A percentile compares a stretch with the other conserved stretches of the same genome.
Evolutionary conservation across 2,797 vertebrate species (phyloP).

Genomic region (Streptopelia turtur): DNA sequence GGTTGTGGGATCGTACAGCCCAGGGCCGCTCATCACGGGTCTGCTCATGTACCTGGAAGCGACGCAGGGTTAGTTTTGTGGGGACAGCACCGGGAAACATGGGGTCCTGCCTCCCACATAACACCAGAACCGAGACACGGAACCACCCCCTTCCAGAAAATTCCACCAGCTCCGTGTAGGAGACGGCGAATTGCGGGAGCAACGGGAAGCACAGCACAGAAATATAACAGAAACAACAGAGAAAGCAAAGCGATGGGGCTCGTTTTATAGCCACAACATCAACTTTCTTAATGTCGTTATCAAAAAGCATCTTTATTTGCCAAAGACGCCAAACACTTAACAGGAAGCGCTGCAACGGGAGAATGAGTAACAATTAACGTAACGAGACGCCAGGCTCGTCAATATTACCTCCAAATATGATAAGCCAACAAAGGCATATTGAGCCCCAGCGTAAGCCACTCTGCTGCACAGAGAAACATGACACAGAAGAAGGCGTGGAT

Average conservation of each 20-base stretch:
- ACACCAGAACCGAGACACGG: background rate
- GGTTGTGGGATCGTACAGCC: slow-evolving; percentile 97
- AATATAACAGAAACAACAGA: background rate
- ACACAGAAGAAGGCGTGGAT: slow-evolving; percentile 99
- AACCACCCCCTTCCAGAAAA: rapidly evolving
- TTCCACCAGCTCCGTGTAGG: background rate
- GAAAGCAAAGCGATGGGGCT: background rate
- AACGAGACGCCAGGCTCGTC: background rate
- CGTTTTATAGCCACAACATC: rapidly evolving
- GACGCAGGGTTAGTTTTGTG: slow-evolving; percentile 8
- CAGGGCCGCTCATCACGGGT: slow-evolving; percentile 97
- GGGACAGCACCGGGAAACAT: rapidly evolving
- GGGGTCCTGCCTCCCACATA: background rate
- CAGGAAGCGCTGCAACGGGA: background rate
- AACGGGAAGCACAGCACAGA: rapidly evolving
- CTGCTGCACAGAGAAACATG: slow-evolving; percentile 98
- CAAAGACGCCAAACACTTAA: background rate
- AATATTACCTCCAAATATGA: slow-evolving; percentile 94
- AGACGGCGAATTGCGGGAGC: background rate
- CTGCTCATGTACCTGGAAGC: slow-evolving; percentile 88
- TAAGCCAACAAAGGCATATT: slow-evolving; percentile 97
- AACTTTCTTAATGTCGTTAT: rapidly evolving
- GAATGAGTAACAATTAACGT: background rate
- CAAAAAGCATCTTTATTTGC: background rate
- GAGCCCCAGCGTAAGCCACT: slow-evolving; percentile 97